Conservation (phyloP, 1,140 invertebrate species). For the Aradophagus sp. region DNA sequence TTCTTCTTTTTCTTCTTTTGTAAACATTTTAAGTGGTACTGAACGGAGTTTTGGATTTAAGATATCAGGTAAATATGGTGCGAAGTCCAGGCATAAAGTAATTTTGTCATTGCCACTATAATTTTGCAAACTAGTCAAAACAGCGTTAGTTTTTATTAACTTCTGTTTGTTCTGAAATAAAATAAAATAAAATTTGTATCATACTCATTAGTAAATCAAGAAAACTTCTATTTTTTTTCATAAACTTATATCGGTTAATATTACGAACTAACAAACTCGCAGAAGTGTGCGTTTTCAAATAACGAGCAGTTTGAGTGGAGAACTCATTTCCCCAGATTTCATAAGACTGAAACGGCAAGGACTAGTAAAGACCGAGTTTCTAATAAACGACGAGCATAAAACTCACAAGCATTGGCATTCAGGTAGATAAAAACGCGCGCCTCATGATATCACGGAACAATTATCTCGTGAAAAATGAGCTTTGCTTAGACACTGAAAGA, state of each 20-base stretch:
- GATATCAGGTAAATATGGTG: constrained; percentile 85
- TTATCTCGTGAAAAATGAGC: constrained; percentile 69
- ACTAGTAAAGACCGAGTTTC: constrained; percentile 40
- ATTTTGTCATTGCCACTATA: constrained; percentile 78
- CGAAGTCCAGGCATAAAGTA: constrained; percentile 80
- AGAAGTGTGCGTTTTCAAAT: constrained; percentile 40
- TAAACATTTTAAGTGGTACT: constrained; percentile 84
- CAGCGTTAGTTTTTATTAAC: constrained; percentile 75
- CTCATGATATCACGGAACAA: constrained; percentile 66
- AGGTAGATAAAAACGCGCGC: constrained; percentile 57
- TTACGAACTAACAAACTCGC: neutral
- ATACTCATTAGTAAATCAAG: no score
- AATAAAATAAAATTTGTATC: constrained; percentile 23
- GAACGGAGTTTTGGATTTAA: constrained; percentile 86
- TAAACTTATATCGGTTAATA: no score
- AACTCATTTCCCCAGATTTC: constrained; percentile 55
- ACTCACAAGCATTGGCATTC: constrained; percentile 43
- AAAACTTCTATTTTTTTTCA: no score
- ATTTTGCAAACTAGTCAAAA: constrained; percentile 77
- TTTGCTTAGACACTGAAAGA: constrained; percentile 60
- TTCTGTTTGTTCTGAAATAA: constrained; percentile 77
- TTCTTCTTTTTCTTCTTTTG: constrained; percentile 82
- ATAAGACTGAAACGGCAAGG: constrained; percentile 47
- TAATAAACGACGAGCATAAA: constrained; percentile 56
- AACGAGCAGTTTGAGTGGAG: constrained; percentile 36